Conservation (phyloP, 1,140 invertebrate genomes). For the Eupeodes corollae region DNA sequence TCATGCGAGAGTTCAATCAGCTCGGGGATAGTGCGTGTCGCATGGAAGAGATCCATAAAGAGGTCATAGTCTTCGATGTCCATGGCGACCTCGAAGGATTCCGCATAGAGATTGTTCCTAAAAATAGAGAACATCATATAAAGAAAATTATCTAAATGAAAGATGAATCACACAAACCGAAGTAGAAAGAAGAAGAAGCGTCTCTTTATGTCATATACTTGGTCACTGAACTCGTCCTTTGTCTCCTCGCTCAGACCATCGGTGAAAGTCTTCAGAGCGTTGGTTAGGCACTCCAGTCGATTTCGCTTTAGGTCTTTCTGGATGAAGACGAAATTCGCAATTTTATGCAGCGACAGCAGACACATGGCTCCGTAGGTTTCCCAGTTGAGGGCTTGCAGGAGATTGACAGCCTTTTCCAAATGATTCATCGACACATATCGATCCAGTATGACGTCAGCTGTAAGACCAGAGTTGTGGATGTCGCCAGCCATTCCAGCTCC, state of each 20-base stretch:
- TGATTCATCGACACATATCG: slow-evolving; percentile 54
- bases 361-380: slow-evolving; percentile 54
- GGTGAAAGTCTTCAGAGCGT: slow-evolving; percentile 56
- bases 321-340: slow-evolving; percentile 52
- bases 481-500: slow-evolving; percentile 31
- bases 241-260: slow-evolving; percentile 53
- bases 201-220: slow-evolving; percentile 60
- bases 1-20: slow-evolving; percentile 55
- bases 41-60: slow-evolving; percentile 74
- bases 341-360: slow-evolving; percentile 56
- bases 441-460: slow-evolving; percentile 47
- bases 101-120: slow-evolving; percentile 69
- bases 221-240: slow-evolving; percentile 57
- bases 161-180: slow-evolving; percentile 38
- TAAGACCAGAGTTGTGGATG: slow-evolving; percentile 39
- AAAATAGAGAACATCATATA: slow-evolving; percentile 11
- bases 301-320: slow-evolving; percentile 43
- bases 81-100: slow-evolving; percentile 74
- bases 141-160: neutral
- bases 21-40: slow-evolving; percentile 56
- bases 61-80: slow-evolving; percentile 72
- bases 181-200: slow-evolving; percentile 69
- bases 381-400: slow-evolving; percentile 59
- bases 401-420: slow-evolving; percentile 55
- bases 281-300: slow-evolving; percentile 55